Conservation (phyloP, 1,140 invertebrate genomes). For the Trissolcus basalis region DNA sequence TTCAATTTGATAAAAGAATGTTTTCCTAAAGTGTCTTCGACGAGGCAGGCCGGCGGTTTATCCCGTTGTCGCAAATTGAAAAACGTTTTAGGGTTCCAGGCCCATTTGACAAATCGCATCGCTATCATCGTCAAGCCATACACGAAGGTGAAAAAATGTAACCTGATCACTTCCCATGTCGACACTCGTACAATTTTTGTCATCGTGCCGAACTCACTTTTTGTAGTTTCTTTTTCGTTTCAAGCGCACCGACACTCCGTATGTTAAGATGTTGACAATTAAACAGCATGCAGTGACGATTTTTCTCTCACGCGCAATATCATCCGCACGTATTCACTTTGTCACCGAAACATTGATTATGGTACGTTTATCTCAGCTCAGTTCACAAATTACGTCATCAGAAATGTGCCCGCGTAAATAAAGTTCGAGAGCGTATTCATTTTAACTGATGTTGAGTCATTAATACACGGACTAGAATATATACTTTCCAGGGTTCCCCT, state of each 20-base stretch:
- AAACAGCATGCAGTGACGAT: neutral
- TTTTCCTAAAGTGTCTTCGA: constrained; percentile 78
- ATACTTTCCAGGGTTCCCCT: neutral
- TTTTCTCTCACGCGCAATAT: constrained; percentile 10
- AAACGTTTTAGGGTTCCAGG: constrained; percentile 76
- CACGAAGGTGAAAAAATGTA: constrained; percentile 75
- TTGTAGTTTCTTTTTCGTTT: neutral
- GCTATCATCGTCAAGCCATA: constrained; percentile 77
- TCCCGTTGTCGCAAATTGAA: constrained; percentile 74
- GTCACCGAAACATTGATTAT: constrained; percentile 20
- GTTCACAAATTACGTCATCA: constrained; percentile 24
- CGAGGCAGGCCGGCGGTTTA: constrained; percentile 79
- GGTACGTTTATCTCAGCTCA: constrained; percentile 6
- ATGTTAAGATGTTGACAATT: neutral
- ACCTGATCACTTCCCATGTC: constrained; percentile 71
- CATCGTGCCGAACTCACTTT: constrained; percentile 5
- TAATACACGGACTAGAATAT: constrained; percentile 28
- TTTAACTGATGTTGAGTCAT: constrained; percentile 16
- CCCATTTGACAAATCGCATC: constrained; percentile 74
- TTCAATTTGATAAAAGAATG: constrained; percentile 82
- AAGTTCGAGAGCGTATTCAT: constrained; percentile 2
- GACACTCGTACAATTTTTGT: constrained; percentile 74
- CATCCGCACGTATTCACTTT: neutral
- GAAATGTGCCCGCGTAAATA: constrained; percentile 6
- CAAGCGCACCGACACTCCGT: neutral